Base-by-base conservation (phyloP, 2,888 invertebrate species). In the Monochamus alternatus region DNA sequence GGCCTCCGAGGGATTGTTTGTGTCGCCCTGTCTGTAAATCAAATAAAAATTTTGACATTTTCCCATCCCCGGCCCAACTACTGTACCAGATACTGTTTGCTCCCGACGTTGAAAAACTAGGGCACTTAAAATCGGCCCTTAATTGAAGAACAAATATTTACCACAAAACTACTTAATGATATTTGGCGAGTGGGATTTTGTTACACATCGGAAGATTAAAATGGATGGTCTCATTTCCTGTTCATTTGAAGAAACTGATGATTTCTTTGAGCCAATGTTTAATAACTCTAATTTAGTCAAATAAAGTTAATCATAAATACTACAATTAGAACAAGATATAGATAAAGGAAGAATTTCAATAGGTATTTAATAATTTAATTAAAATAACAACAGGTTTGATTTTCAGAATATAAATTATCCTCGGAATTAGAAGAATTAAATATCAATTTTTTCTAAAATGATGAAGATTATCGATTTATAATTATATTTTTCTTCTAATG, bases 91-190 rank as follows among this genome's bases (percentile, higher is more conserved):
- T 69, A 60, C 71, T 78, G 66, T 78, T 78, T 76, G 66, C 68
- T 58, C 43, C 68, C 32, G 69, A 64, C 71, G 65, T 73, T 75
- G 73, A 71, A 74, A 76, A 78, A 78, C 75, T 78, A 58, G 78
- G 68, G 78, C 78, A 78, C 78, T 78, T 74, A 69, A 72, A 63
- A 64, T 69, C 75, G 76, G 72, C 71, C 75, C 69, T 78, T 78
- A 78, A 78, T 78, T 78, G 78, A 78, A 77, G 59, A 51, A 58
- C 69, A 76, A 78, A 78, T 78, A 78, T 78, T 78, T 78, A 72
- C 64, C 55, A 74, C 51, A 63, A 73, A 70, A 74, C 73, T 75
- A 77, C 76, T 75, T 75, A 64, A 69, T 66, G 52, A 74, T 73
- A 63, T 77, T 69, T 70, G 55, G 73, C 69, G 75, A 68, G 65